Conservation (phyloP, 92 coral and sea anemone species). For the Desmophyllum pertusum region DNA sequence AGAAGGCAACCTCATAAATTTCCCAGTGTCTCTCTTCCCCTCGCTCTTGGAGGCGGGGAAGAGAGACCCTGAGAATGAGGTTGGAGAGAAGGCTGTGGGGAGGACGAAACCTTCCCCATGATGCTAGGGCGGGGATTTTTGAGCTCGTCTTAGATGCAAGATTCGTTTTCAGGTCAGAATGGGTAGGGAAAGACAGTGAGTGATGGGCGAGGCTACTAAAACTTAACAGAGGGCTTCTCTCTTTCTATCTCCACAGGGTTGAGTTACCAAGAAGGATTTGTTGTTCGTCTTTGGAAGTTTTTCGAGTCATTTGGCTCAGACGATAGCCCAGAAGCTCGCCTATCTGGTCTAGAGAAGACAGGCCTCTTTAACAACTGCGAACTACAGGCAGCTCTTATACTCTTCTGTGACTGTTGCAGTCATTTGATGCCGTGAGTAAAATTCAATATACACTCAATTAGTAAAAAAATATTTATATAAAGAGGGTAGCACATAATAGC, state of each 20-base stretch:
- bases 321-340: slow-evolving; percentile 84
- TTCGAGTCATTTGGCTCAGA: slow-evolving; percentile 86
- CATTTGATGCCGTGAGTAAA: slow-evolving; percentile 92
- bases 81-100: background rate
- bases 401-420: slow-evolving; percentile 98
- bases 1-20: too few species aligned
- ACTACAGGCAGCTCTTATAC: slow-evolving; percentile 79
- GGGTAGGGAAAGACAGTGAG: background rate
- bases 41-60: too few species aligned
- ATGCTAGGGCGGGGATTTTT: background rate
- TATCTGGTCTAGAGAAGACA: slow-evolving; percentile 72
- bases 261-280: slow-evolving; percentile 95
- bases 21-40: too few species aligned
- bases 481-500: too few species aligned
- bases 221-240: background rate
- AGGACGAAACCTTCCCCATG: background rate
- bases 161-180: background rate
- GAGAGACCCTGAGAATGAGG: too few species aligned
- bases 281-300: slow-evolving; percentile 92
- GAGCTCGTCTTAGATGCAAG: background rate
- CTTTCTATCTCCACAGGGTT: slow-evolving; percentile 60
- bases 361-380: slow-evolving; percentile 76
- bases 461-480: too few species aligned
- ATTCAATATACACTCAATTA: background rate
- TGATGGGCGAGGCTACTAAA: background rate